These are phyloP conservation scores for Cheirogaleus major DNA, from an alignment of 2,797 vertebrate species.

Conservation along the genomic window DNA sequence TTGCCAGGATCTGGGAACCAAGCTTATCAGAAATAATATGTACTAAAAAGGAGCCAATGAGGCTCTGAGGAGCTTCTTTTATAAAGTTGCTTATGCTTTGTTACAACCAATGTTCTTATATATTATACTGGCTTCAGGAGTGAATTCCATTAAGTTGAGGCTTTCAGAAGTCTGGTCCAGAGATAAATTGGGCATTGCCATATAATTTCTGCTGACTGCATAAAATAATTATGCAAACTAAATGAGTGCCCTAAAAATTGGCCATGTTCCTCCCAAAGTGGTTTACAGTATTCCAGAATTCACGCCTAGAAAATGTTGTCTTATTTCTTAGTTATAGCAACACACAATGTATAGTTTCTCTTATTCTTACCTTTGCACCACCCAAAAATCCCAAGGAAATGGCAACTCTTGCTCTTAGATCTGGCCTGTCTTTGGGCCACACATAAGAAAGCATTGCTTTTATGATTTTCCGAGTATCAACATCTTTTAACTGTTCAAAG, in stretches of 20 bases:
- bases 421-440: constrained; percentile 96
- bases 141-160: neutral
- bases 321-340: constrained; percentile 30
- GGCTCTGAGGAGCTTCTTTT: constrained; percentile 13
- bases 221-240: constrained; percentile 37
- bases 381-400: constrained; percentile 94
- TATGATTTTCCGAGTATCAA: constrained; percentile 92
- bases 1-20: neutral
- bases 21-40: neutral
- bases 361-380: constrained; percentile 92
- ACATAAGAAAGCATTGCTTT: constrained; percentile 95
- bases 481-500: constrained; percentile 92
- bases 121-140: neutral
- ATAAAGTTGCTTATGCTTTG: neutral
- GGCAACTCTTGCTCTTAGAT: constrained; percentile 94
- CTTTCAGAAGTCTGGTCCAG: neutral
- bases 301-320: constrained; percentile 24
- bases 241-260: constrained; percentile 23
- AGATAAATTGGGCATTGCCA: neutral
- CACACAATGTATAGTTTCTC: neutral
- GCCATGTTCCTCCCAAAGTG: neutral
- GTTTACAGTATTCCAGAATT: neutral
- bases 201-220: constrained; percentile 38
- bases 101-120: constrained; percentile 12
- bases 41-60: constrained; percentile 20